Percentiles rank a stretch among this genome's conserved stretches.
Conservation (phyloP, 2,797 vertebrate genomes). For the Smutsia gigantea region DNA sequence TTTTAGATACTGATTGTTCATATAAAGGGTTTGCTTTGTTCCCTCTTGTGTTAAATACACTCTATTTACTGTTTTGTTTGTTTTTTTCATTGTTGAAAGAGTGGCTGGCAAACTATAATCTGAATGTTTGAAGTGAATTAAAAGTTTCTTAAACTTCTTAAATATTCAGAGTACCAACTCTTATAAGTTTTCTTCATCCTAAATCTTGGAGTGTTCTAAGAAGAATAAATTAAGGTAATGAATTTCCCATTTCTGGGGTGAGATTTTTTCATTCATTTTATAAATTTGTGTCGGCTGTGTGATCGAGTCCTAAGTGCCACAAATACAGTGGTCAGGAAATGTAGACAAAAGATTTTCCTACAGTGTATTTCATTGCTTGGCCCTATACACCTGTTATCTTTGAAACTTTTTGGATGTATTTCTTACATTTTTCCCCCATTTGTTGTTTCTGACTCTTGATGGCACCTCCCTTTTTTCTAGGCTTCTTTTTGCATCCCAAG, state of each 20-base stretch:
- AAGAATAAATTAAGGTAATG: neutral
- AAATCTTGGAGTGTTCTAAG: neutral
- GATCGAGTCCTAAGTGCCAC: neutral
- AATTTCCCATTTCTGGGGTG: neutral
- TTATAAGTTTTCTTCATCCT: neutral
- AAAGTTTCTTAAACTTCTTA: neutral
- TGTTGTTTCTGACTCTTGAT: neutral
- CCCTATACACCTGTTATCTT: neutral
- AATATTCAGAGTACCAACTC: neutral
- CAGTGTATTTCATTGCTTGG: neutral
- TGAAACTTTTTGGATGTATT: neutral
- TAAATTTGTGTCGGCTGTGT: neutral
- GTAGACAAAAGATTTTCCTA: neutral
- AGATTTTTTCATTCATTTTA: slow-evolving; percentile 4
- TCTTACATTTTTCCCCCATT: neutral
- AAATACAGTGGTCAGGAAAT: neutral
- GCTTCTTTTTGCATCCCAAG: neutral
- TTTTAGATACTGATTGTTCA: neutral
- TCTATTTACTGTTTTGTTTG: slow-evolving; percentile 32
- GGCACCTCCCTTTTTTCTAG: neutral
- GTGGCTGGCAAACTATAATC: neutral
- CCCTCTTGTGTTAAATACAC: neutral
- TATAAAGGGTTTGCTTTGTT: slow-evolving; percentile 6
- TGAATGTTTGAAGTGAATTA: slow-evolving; percentile 43
- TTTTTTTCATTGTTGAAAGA: neutral